Evolutionary conservation across 1,140 invertebrate genomes (phyloP).

Genomic region (Drosophila murphyi): DNA sequence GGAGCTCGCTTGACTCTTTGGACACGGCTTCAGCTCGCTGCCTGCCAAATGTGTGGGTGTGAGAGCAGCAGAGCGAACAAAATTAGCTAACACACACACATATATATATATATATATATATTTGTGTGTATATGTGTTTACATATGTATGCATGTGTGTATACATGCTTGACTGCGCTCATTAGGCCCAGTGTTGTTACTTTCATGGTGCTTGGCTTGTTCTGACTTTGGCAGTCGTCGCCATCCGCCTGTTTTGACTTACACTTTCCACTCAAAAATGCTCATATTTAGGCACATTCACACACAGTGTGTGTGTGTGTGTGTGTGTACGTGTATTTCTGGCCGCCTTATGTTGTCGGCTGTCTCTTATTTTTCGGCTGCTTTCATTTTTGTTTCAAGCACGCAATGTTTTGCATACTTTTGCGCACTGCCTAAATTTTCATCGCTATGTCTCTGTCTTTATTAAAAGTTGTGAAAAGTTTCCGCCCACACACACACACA

Average conservation of each 20-base stretch:
- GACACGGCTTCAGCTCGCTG: constrained; percentile 37
- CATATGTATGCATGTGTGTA: constrained; percentile 13
- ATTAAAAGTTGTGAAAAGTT: constrained; percentile 70
- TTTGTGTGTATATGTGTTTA: constrained; percentile 8
- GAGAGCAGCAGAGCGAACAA: constrained; percentile 40
- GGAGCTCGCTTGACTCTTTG: constrained; percentile 44
- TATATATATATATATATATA: constrained; percentile 10
- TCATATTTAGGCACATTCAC: constrained; percentile 20
- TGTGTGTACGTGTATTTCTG: constrained; percentile 30
- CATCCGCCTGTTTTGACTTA: constrained; percentile 61
- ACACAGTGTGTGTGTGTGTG: constrained; percentile 4
- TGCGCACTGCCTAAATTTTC: constrained; percentile 64
- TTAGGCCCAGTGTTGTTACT: constrained; percentile 68
- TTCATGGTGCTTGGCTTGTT: constrained; percentile 60
- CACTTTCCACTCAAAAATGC: constrained; percentile 64
- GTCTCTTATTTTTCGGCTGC: constrained; percentile 44
- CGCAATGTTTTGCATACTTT: constrained; percentile 71
- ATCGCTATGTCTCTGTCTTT: constrained; percentile 75
- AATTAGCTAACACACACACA: constrained; percentile 58
- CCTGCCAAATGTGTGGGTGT: constrained; percentile 6
- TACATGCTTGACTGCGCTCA: constrained; percentile 63
- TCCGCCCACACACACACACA: constrained; percentile 26
- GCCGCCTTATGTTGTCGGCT: constrained; percentile 36
- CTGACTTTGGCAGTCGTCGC: constrained; percentile 61
- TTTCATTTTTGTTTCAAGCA: constrained; percentile 70